These are phyloP conservation scores for Indicator indicator DNA, from an alignment of 2,113 vertebrate species.

Conservation along the genomic window DNA sequence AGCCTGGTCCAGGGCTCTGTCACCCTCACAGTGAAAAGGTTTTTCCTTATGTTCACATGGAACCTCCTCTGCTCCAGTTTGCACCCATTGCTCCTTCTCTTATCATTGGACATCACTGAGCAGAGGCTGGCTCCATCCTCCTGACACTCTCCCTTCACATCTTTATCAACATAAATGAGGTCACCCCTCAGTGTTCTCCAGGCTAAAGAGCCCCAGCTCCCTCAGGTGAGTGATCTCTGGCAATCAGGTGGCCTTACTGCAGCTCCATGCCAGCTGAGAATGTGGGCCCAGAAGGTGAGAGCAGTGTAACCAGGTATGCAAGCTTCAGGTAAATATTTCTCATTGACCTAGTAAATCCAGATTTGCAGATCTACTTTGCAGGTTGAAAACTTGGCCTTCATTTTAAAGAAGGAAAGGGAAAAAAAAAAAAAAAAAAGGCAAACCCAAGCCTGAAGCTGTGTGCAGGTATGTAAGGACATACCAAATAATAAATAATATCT, in stretches of 20 bases:
- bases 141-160: too few relatives aligned
- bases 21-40: too few relatives aligned
- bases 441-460: neutral
- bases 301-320: neutral
- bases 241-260: neutral
- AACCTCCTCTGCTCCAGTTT: too few relatives aligned
- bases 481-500: neutral
- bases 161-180: too few relatives aligned
- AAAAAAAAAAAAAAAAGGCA: neutral
- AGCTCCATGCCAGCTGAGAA: neutral
- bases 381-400: slow-evolving; percentile 2
- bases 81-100: too few relatives aligned
- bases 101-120: too few relatives aligned
- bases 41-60: too few relatives aligned
- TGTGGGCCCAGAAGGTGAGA: neutral
- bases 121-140: too few relatives aligned
- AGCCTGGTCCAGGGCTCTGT: too few relatives aligned
- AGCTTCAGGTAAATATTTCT: neutral
- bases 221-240: neutral
- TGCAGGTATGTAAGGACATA: neutral
- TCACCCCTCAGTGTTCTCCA: too few relatives aligned
- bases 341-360: neutral
- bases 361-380: neutral
- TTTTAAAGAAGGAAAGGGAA: neutral
- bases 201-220: too few relatives aligned